Conservation (phyloP, 1,140 invertebrate genomes). For the Danaus plexippus region DNA sequence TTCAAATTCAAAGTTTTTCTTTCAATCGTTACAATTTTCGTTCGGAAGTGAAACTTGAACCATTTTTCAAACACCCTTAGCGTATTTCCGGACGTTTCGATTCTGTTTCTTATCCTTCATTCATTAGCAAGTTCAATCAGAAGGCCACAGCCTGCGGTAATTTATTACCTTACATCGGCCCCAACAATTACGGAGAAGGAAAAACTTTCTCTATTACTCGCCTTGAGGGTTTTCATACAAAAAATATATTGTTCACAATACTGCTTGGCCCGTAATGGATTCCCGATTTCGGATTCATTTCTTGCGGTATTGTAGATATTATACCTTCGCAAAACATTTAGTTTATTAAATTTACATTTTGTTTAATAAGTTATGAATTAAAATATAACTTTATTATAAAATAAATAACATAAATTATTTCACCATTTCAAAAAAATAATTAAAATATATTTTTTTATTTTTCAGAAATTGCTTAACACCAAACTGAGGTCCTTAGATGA, state of each 20-base stretch:
- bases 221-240: constrained; percentile 60
- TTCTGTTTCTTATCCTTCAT: constrained; percentile 67
- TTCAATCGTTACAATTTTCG: constrained; percentile 6
- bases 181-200: constrained; percentile 65
- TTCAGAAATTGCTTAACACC: too few relatives aligned
- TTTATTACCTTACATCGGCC: constrained; percentile 65
- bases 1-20: neutral
- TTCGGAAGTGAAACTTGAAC: constrained; percentile 25
- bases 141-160: constrained; percentile 55
- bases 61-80: constrained; percentile 38
- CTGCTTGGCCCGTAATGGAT: constrained; percentile 55
- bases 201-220: constrained; percentile 67
- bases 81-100: constrained; percentile 42
- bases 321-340: too few relatives aligned
- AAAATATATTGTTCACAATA: constrained; percentile 59
- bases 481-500: too few relatives aligned
- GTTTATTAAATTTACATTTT: too few relatives aligned
- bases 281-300: constrained; percentile 53
- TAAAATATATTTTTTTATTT: too few relatives aligned
- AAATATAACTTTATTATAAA: too few relatives aligned
- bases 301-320: constrained; percentile 8
- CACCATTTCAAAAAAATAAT: too few relatives aligned
- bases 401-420: too few relatives aligned
- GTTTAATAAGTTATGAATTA: too few relatives aligned
- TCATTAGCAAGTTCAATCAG: constrained; percentile 71